Conservation (phyloP, 2,797 vertebrate species). For the Arvicola amphibius region DNA sequence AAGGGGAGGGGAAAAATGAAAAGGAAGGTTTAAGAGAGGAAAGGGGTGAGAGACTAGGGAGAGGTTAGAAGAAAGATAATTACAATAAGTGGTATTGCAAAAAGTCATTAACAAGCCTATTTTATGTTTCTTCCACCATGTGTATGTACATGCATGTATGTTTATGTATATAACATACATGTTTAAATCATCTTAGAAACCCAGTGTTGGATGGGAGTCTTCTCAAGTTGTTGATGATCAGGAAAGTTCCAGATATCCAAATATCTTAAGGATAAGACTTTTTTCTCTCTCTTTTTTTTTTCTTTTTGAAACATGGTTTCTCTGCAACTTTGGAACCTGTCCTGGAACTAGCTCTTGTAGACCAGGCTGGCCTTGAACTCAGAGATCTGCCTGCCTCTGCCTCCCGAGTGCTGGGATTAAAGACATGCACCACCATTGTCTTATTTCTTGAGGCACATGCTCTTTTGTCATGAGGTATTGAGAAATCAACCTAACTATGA, state of each 20-base stretch:
- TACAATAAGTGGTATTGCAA: background rate
- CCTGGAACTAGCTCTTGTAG: no score
- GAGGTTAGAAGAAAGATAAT: background rate
- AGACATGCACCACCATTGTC: fast-evolving
- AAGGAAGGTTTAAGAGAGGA: background rate
- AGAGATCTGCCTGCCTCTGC: no score
- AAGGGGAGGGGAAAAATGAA: no score
- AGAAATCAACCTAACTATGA: background rate
- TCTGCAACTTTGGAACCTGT: no score
- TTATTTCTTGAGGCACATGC: no score
- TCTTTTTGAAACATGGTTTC: no score
- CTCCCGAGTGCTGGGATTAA: no score
- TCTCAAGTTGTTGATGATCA: background rate
- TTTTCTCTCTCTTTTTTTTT: no score
- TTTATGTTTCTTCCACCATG: background rate
- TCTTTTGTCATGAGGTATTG: background rate
- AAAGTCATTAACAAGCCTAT: background rate
- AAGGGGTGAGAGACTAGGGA: background rate
- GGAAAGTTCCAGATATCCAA: background rate
- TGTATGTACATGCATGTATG: background rate
- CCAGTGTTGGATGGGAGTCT: background rate
- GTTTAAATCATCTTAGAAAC: background rate
- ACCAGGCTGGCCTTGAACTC: no score
- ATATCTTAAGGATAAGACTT: no score
- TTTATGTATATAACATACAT: background rate